phyloP scores from a whole-genome alignment of 2,888 invertebrate species.

The Leucania comma region DNA sequence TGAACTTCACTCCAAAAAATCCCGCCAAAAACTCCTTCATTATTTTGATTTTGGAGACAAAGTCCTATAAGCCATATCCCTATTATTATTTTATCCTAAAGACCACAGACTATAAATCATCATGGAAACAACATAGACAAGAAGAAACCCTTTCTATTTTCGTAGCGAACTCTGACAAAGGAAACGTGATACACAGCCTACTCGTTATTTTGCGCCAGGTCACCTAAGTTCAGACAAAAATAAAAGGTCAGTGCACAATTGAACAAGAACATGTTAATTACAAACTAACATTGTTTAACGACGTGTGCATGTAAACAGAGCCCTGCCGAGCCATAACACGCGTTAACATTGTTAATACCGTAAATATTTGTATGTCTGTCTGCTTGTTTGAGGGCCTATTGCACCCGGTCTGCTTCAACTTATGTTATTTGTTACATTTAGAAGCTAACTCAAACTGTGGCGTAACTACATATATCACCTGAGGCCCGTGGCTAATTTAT shows the following conservation, averaged over 20 bases:
- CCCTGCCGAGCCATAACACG: constrained; percentile 60
- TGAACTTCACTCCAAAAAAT: too few species aligned
- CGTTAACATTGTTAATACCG: constrained; percentile 65
- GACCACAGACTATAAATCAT: constrained; percentile 1
- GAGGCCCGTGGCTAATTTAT: too few species aligned
- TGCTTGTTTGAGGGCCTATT: constrained; percentile 65
- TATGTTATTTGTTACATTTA: constrained; percentile 34
- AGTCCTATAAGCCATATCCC: too few species aligned
- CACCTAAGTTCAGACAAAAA: constrained; percentile 63
- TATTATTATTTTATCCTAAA: not conserved
- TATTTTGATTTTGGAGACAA: too few species aligned
- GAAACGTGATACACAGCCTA: constrained; percentile 33
- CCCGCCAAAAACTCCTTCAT: too few species aligned
- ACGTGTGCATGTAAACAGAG: constrained; percentile 63
- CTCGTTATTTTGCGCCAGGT: constrained; percentile 39
- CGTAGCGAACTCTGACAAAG: constrained; percentile 4
- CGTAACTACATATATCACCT: too few species aligned
- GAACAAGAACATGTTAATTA: constrained; percentile 62
- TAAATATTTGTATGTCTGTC: constrained; percentile 72
- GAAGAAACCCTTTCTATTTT: constrained; percentile 6
- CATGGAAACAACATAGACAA: constrained; percentile 1
- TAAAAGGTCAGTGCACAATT: constrained; percentile 59
- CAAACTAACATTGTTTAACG: constrained; percentile 68
- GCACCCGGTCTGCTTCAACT: constrained; percentile 62
- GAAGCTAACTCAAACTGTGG: too few species aligned